Base-by-base conservation (phyloP, 2,113 vertebrate genomes). In the Mohoua ochrocephala region DNA sequence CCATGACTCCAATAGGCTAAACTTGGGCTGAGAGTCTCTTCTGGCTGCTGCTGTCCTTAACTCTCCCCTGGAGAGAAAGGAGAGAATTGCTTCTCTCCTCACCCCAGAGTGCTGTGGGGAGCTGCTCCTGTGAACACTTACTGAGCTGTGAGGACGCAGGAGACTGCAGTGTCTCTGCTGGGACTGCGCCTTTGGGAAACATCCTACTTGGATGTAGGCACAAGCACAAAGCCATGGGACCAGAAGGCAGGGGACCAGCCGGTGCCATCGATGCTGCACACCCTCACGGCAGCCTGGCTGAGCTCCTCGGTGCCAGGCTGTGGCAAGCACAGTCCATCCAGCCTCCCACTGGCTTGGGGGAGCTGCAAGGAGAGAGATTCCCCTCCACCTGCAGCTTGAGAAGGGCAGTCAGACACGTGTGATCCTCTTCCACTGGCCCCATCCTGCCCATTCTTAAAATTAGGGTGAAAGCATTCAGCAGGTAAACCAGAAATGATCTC, bases 261-360 rank as follows among this genome's bases (percentile, higher is more conserved):
- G 0, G 18, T 0, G 2, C 41, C 69, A 44, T 0, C 0, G 0
- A 30, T 27, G n/a, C 2, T 41, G 69, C 4, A 15, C 39, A 42
- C 26, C 26, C 61, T 45, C 49, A 4, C 3, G 24, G 65, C 28
- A 82, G 65, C 52, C 67, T 61, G 65, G 42, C 60, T 41, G 56
- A 70, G 44, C 65, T 57, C 56, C 52, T 57, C 0, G 0, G 30
- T 22, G 57, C 67, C 4, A 2, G 47, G 17, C 7, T 78, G 56
- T 1, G 8, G 35, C 4, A 15, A 83, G 53, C 13, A 47, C 27
- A 52, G 41, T 18, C 31, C 68, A 22, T 1, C 8, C 19, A 54
- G 26, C 47, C 30, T 63, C 8, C 70, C n/a, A 42, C 23, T 16
- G 33, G 19, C 61, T 39, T 35, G 39, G 4, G 5, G 31, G 24